Percentiles rank a stretch among this genome's conserved stretches.
Evolutionary conservation across 2,888 invertebrate genomes (phyloP).

Genomic region (Melieria picta): DNA sequence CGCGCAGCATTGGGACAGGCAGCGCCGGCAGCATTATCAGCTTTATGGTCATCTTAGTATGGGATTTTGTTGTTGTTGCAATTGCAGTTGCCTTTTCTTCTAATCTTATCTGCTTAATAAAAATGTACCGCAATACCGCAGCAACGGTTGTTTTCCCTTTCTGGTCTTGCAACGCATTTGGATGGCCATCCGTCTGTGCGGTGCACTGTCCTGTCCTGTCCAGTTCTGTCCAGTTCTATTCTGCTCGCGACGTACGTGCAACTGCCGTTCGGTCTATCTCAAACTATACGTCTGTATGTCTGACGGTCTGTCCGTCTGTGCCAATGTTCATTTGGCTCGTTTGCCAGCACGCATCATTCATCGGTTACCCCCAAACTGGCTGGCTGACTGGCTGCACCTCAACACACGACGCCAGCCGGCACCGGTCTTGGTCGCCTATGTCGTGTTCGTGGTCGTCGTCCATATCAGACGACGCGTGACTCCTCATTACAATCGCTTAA

Average conservation of each 20-base stretch:
- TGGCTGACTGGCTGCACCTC: too few relatives aligned
- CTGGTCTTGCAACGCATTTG: neutral
- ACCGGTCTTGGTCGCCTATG: too few relatives aligned
- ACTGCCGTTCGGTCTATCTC: too few relatives aligned
- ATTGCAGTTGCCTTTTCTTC: neutral
- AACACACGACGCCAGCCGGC: too few relatives aligned
- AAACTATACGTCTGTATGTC: too few relatives aligned
- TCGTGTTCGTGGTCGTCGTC: neutral
- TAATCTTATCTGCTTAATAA: neutral
- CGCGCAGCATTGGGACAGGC: too few relatives aligned
- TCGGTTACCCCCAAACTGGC: too few relatives aligned
- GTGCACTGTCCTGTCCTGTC: neutral
- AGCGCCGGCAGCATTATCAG: neutral
- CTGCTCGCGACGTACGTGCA: too few relatives aligned
- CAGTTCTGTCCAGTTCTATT: too few relatives aligned
- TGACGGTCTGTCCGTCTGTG: too few relatives aligned
- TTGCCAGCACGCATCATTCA: too few relatives aligned
- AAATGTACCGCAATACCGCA: conserved; percentile 4
- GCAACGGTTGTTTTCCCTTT: conserved; percentile 14
- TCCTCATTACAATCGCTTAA: neutral
- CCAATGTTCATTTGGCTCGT: too few relatives aligned
- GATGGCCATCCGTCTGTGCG: neutral
- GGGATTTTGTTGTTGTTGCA: neutral
- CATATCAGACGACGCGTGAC: neutral
- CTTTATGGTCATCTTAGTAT: neutral